Percentiles rank a stretch among this genome's conserved stretches.
phyloP scores from a whole-genome alignment of 1,140 invertebrate genomes.

The Apis laboriosa region DNA sequence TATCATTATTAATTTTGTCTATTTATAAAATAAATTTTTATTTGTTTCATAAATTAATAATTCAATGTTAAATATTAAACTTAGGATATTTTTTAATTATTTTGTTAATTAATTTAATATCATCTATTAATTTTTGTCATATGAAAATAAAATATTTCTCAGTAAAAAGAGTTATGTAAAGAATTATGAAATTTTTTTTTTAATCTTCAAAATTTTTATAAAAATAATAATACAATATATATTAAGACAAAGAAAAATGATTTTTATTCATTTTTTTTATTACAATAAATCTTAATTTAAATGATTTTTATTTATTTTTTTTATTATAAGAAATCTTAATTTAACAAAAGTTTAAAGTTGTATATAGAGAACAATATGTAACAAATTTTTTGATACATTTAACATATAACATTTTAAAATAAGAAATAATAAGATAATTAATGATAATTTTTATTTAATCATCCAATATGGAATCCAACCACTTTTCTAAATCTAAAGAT shows the following conservation, averaged over 20 bases:
- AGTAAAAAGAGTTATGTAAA: no score
- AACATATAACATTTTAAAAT: neutral
- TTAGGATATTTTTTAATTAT: no score
- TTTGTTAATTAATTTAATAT: no score
- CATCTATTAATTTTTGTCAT: no score
- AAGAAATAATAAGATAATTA: slow-evolving; percentile 17
- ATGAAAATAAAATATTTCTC: no score
- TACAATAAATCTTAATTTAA: neutral
- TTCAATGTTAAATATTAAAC: no score
- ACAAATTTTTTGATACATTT: neutral
- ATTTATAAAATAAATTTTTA: neutral
- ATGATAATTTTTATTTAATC: slow-evolving; percentile 58
- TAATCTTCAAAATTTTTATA: neutral
- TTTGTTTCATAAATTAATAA: neutral
- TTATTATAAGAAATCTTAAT: slow-evolving; percentile 2
- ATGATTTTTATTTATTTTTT: slow-evolving; percentile 9
- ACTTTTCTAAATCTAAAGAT: slow-evolving; percentile 75
- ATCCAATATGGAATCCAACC: slow-evolving; percentile 74
- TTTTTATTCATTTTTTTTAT: slow-evolving; percentile 20
- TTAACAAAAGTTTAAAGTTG: neutral
- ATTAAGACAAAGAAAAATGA: neutral
- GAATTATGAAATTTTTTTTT: neutral
- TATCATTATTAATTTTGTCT: neutral
- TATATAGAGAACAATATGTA: slow-evolving; percentile 6
- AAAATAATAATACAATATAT: neutral